Percentiles rank a stretch among this genome's conserved stretches.
These are phyloP conservation scores for Cladorhizidae sp. DNA, from an alignment of 37 sponge, comb jelly and placozoan species.

Conservation along the genomic window DNA sequence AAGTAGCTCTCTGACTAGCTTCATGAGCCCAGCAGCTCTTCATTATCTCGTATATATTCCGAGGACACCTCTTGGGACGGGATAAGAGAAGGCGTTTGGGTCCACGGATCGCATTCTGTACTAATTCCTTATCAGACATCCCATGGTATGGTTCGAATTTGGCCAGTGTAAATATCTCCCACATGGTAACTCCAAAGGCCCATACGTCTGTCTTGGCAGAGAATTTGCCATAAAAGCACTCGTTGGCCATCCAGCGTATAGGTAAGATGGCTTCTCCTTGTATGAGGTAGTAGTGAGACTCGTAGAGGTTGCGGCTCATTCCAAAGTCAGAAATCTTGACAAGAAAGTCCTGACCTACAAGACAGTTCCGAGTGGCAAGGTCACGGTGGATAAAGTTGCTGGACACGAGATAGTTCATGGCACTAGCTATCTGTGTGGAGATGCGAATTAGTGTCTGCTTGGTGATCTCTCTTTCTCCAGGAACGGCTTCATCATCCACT, in stretches of 20 bases:
- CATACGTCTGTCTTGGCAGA: constrained; percentile 70
- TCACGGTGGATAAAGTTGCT: constrained; percentile 71
- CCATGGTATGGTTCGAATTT: constrained; percentile 49
- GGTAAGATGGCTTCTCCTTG: constrained; percentile 53
- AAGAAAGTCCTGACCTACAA: constrained; percentile 51
- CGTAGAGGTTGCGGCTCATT: constrained; percentile 57
- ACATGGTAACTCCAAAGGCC: constrained; percentile 71
- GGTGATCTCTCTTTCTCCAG: background rate
- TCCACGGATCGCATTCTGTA: constrained; percentile 41
- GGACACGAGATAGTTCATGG: constrained; percentile 68
- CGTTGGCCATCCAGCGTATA: constrained; percentile 73
- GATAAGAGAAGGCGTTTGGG: constrained; percentile 1
- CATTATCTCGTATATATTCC: constrained; percentile 59
- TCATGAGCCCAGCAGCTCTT: constrained; percentile 55
- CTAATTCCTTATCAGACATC: constrained; percentile 51
- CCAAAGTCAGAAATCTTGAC: constrained; percentile 77
- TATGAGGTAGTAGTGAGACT: constrained; percentile 57
- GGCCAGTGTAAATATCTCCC: constrained; percentile 63
- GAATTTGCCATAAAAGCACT: constrained; percentile 61
- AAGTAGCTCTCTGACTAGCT: constrained; percentile 50
- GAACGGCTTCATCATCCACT: background rate
- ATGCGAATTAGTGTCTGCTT: constrained; percentile 40
- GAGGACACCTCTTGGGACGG: constrained; percentile 46
- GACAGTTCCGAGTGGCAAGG: constrained; percentile 72
- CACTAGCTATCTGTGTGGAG: constrained; percentile 54